phyloP scores from a whole-genome alignment of 2,888 invertebrate species.

The Nomada hirtipes region DNA sequence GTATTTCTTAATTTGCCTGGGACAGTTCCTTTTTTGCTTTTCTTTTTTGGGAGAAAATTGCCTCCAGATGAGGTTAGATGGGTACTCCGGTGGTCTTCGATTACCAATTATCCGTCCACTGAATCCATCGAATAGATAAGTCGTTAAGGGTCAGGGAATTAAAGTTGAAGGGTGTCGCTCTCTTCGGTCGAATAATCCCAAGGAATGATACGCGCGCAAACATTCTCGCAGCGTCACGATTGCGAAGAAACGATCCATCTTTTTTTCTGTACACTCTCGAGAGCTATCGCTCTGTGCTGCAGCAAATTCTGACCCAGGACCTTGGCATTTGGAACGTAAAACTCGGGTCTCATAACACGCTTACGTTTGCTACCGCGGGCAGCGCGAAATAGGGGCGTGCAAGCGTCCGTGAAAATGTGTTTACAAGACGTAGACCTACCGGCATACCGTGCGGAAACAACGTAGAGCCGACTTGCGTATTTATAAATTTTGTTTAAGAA shows the following conservation, averaged over 20 bases:
- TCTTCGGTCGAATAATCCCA: no score
- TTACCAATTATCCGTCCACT: no score
- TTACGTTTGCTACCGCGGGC: background rate
- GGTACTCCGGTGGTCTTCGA: no score
- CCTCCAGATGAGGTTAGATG: no score
- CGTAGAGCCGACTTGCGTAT: slow-evolving; percentile 34
- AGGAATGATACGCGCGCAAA: no score
- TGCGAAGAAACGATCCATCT: background rate
- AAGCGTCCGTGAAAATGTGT: slow-evolving; percentile 32
- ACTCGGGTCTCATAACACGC: background rate
- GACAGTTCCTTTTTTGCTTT: no score
- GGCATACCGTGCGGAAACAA: slow-evolving; percentile 19
- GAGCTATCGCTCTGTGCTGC: background rate
- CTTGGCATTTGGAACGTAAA: slow-evolving; percentile 19
- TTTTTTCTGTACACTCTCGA: background rate
- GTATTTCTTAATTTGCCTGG: no score
- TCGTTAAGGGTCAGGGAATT: no score
- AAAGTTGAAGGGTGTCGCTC: no score
- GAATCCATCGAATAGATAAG: no score
- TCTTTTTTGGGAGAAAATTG: no score
- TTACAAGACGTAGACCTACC: slow-evolving; percentile 19
- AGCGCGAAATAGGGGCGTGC: slow-evolving; percentile 11
- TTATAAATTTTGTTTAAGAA: slow-evolving; percentile 59
- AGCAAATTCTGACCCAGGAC: background rate
- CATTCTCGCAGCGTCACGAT: no score